Percentiles rank a stretch among this genome's conserved stretches.
Conservation (phyloP, 1,140 invertebrate species). For the Aphaenogaster floridana region DNA sequence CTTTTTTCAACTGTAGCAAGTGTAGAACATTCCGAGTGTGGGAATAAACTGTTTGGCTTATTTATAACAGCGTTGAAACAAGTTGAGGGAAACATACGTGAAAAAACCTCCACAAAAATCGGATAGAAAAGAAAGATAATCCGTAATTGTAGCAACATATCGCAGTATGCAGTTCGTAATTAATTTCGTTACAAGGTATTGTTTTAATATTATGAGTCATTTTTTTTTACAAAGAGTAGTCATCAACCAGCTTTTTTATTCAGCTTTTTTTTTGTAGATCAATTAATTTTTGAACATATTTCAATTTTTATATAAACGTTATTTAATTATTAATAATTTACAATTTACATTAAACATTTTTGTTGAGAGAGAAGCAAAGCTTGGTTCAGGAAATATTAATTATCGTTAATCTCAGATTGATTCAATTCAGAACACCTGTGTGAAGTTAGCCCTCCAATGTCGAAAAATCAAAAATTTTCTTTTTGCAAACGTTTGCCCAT, state of each 20-base stretch:
- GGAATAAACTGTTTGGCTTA: constrained; percentile 33
- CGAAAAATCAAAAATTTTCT: no score
- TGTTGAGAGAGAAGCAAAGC: neutral
- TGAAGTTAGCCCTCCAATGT: no score
- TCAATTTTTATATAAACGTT: neutral
- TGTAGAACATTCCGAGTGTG: constrained; percentile 9
- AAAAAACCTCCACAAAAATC: neutral
- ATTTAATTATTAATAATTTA: neutral
- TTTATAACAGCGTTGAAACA: constrained; percentile 22
- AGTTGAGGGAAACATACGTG: constrained; percentile 4
- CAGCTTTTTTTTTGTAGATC: neutral
- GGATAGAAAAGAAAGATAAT: neutral
- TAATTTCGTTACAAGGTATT: neutral
- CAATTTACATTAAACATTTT: neutral
- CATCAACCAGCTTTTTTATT: neutral
- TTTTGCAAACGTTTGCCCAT: no score
- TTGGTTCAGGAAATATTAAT: neutral
- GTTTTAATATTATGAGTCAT: neutral
- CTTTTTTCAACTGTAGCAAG: constrained; percentile 39
- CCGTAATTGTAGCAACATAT: neutral
- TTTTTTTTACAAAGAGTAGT: neutral
- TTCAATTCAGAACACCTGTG: neutral
- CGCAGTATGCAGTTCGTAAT: neutral
- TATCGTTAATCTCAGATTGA: neutral
- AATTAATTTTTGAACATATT: neutral